These are phyloP conservation scores for Potorous gilbertii DNA, from an alignment of 2,797 vertebrate species.

Conservation along the genomic window DNA sequence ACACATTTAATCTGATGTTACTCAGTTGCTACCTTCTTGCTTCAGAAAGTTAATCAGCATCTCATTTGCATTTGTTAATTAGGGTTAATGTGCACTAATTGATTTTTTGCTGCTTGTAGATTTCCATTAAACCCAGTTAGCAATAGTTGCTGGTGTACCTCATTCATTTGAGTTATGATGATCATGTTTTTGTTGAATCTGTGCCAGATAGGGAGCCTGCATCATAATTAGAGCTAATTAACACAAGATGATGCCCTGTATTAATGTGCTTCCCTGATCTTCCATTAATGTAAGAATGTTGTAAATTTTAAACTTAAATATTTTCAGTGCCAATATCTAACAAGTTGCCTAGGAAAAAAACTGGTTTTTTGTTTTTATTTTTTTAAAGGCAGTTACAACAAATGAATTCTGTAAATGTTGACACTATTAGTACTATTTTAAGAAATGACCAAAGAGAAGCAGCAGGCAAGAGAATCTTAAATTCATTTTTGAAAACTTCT, in stretches of 20 bases:
- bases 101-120: conserved; percentile 91
- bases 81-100: conserved; percentile 92
- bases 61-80: conserved; percentile 90
- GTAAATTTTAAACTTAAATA: conserved; percentile 81
- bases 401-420: conserved; percentile 51
- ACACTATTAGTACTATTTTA: neutral
- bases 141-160: conserved; percentile 83
- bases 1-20: conserved; percentile 84
- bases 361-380: conserved; percentile 42
- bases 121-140: conserved; percentile 87
- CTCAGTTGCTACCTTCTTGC: conserved; percentile 81
- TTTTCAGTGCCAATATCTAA: conserved; percentile 64
- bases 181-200: conserved; percentile 88
- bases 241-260: conserved; percentile 80
- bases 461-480: conserved; percentile 19
- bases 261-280: conserved; percentile 79
- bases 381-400: neutral
- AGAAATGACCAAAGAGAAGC: conserved; percentile 42
- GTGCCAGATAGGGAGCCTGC: conserved; percentile 85
- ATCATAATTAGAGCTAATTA: conserved; percentile 94
- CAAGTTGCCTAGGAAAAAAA: conserved; percentile 36
- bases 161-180: conserved; percentile 88
- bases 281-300: conserved; percentile 78
- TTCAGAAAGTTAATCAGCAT: conserved; percentile 86
- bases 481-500: conserved; percentile 61